phyloP scores from a whole-genome alignment of 2,113 vertebrate genomes.

The Apteryx owenii region DNA sequence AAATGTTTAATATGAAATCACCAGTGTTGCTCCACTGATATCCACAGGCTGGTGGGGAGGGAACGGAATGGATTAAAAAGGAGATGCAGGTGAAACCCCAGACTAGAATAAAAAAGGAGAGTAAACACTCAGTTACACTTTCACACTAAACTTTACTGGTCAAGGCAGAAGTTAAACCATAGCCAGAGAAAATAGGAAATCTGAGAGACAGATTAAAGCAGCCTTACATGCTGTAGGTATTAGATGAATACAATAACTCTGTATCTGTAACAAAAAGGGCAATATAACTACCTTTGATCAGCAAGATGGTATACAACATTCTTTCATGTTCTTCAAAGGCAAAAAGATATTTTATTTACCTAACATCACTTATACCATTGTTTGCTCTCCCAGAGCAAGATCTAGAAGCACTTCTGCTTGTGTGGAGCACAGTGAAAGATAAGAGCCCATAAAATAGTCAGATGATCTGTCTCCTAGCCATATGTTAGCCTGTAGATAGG shows the following conservation, averaged over 20 bases:
- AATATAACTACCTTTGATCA: background rate
- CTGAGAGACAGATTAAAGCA: background rate
- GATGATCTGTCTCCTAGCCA: background rate
- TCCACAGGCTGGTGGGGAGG: background rate
- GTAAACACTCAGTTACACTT: background rate
- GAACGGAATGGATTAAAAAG: background rate
- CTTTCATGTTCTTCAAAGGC: conserved; percentile 13
- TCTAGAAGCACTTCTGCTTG: background rate
- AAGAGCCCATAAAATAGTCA: conserved; percentile 24
- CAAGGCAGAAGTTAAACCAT: background rate
- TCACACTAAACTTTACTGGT: background rate
- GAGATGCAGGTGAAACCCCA: background rate
- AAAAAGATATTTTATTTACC: background rate
- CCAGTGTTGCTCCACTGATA: background rate
- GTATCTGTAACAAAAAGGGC: background rate
- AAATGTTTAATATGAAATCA: background rate
- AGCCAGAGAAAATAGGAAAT: background rate
- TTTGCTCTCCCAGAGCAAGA: background rate
- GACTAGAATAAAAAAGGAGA: background rate
- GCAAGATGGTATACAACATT: background rate
- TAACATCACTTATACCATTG: background rate
- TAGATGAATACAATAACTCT: background rate
- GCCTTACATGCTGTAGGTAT: background rate
- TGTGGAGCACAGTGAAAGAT: background rate
- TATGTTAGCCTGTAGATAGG: background rate